Conservation (phyloP, 2,113 vertebrate genomes). For the Canis aureus region DNA sequence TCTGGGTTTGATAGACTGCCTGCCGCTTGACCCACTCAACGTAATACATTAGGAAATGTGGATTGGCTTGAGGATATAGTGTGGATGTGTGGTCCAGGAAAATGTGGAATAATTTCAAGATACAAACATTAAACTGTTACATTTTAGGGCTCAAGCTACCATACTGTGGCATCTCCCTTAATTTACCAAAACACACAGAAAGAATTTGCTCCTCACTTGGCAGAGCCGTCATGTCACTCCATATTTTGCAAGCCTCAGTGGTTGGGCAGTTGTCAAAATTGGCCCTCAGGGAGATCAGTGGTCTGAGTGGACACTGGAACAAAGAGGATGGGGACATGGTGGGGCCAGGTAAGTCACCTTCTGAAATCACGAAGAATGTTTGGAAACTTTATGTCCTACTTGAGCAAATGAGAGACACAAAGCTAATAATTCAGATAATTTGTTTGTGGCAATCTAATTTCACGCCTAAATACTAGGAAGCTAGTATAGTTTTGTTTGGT, state of each 20-base stretch:
- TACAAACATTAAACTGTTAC: not conserved
- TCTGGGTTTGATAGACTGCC: not conserved
- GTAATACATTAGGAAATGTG: not conserved
- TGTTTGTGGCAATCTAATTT: not conserved
- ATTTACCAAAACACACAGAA: not conserved
- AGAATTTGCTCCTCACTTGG: not conserved
- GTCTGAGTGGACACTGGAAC: not conserved
- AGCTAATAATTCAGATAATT: not conserved
- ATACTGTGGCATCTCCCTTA: not conserved
- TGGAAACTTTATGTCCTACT: not conserved
- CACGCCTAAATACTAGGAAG: not conserved
- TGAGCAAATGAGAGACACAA: not conserved
- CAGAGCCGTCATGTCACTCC: not conserved
- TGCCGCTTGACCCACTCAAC: not conserved
- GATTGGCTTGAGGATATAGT: not conserved
- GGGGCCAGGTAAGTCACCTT: not conserved
- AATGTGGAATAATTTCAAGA: not conserved
- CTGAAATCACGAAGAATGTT: not conserved
- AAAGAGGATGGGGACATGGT: not conserved
- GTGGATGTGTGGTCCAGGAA: not conserved
- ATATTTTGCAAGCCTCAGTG: not conserved
- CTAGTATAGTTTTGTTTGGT: not conserved
- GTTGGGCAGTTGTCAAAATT: not conserved
- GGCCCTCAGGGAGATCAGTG: not conserved
- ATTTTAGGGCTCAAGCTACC: not conserved